Conservation (phyloP, 2,888 invertebrate genomes). For the Drosophila flavopinicola region DNA sequence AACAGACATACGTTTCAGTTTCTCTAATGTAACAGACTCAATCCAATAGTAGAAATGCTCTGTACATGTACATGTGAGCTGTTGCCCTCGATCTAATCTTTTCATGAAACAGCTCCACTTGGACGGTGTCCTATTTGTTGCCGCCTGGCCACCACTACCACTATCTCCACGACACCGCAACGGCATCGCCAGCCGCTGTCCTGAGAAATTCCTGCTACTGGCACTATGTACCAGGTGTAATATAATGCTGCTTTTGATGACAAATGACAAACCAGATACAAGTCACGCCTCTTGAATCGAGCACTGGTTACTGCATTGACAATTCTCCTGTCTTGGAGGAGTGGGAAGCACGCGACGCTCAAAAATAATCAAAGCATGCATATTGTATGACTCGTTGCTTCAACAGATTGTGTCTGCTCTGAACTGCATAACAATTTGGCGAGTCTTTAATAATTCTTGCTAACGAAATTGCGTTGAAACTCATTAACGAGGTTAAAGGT, state of each 20-base stretch:
- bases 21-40: neutral
- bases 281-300: conserved; percentile 67
- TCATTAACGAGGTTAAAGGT: conserved; percentile 68
- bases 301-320: too few relatives aligned
- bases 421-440: conserved; percentile 60
- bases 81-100: conserved; percentile 61
- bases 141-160: conserved; percentile 10
- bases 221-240: conserved; percentile 59
- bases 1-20: too few relatives aligned
- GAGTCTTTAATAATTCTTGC: conserved; percentile 64
- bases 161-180: too few relatives aligned
- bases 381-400: conserved; percentile 22
- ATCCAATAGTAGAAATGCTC: neutral
- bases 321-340: conserved; percentile 33
- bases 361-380: conserved; percentile 9
- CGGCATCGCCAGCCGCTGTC: neutral
- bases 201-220: neutral
- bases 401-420: conserved; percentile 8
- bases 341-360: neutral
- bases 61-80: conserved; percentile 4
- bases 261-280: conserved; percentile 76
- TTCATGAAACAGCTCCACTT: conserved; percentile 51
- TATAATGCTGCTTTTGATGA: conserved; percentile 59
- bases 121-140: conserved; percentile 75
- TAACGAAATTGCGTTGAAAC: conserved; percentile 75